Evolutionary conservation across 2,113 vertebrate genomes (phyloP).

Genomic region (Hippoglossus stenolepis): DNA sequence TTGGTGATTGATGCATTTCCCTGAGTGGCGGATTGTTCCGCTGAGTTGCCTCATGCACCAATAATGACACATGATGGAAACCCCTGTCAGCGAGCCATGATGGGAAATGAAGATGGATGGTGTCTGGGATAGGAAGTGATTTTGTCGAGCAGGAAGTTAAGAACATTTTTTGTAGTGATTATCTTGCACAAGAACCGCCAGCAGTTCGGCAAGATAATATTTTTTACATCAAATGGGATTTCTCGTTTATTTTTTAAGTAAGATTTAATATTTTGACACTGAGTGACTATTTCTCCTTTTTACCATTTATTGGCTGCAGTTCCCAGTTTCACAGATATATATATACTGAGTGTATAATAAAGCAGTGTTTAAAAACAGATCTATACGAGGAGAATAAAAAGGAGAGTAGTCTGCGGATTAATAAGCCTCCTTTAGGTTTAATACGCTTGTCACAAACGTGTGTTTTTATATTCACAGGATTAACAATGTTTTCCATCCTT

Average conservation of each 20-base stretch:
- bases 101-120: slow-evolving; percentile 84
- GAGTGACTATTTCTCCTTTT: not conserved
- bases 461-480: slow-evolving; percentile 53
- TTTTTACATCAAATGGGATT: slow-evolving; percentile 6
- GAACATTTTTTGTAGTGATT: slow-evolving; percentile 74
- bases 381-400: not conserved
- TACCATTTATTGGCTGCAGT: not conserved
- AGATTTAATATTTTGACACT: not conserved
- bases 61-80: slow-evolving; percentile 88
- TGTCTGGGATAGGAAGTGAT: slow-evolving; percentile 79
- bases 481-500: slow-evolving; percentile 57
- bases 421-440: slow-evolving; percentile 33
- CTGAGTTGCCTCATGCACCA: slow-evolving; percentile 80
- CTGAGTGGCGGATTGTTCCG: slow-evolving; percentile 79
- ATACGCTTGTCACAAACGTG: slow-evolving; percentile 29
- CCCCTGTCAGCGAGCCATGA: slow-evolving; percentile 79
- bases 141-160: slow-evolving; percentile 81
- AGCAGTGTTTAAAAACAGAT: not conserved
- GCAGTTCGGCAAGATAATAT: slow-evolving; percentile 34
- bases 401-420: slow-evolving; percentile 29
- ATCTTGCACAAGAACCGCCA: slow-evolving; percentile 66
- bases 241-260: not conserved
- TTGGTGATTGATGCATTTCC: slow-evolving; percentile 83
- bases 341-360: no score
- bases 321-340: not conserved